Percentiles rank a stretch among this genome's conserved stretches.
Conservation (phyloP, 1,140 invertebrate species). For the Drosophila asahinai region DNA sequence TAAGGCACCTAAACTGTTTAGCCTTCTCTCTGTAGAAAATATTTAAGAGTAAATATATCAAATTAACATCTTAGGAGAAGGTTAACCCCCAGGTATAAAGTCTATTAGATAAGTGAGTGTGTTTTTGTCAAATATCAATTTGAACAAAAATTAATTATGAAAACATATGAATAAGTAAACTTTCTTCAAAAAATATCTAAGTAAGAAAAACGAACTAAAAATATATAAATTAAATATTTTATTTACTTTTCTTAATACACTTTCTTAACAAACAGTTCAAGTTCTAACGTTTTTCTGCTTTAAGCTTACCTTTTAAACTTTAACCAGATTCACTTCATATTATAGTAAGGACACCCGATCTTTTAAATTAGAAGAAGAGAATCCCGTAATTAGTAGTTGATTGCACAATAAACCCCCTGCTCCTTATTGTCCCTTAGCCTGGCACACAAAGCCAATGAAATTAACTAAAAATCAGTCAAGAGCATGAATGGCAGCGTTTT, state of each 20-base stretch:
- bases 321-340: background rate
- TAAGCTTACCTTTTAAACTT: background rate
- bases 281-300: no score
- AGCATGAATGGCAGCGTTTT: slow-evolving; percentile 74
- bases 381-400: slow-evolving; percentile 28
- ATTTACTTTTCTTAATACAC: background rate
- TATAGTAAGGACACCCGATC: background rate
- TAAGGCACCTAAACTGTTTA: no score
- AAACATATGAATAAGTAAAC: no score
- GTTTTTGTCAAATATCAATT: no score
- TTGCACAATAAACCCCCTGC: slow-evolving; percentile 28
- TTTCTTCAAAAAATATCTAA: background rate
- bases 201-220: background rate
- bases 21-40: no score
- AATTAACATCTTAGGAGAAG: background rate
- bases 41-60: background rate
- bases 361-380: background rate
- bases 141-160: no score
- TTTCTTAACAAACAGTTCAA: no score
- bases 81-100: no score
- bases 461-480: slow-evolving; percentile 80
- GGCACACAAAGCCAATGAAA: slow-evolving; percentile 54
- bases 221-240: no score
- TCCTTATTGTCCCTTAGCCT: background rate
- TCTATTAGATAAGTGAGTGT: no score